Conservation (phyloP, 1,140 invertebrate species). For the Galendromus occidentalis region DNA sequence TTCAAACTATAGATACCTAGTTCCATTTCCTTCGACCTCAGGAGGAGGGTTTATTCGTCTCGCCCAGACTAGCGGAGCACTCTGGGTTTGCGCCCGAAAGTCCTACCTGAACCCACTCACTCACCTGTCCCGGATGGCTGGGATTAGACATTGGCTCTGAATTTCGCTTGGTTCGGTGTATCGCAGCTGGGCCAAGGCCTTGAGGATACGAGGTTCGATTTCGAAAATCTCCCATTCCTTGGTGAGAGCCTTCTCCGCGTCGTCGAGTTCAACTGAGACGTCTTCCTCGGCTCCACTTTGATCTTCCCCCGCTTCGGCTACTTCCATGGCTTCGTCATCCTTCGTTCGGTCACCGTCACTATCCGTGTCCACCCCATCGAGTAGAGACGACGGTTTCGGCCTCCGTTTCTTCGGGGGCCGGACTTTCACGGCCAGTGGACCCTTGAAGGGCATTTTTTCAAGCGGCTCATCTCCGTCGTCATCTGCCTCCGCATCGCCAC, state of each 20-base stretch:
- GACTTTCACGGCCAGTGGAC: background rate
- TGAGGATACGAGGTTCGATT: slow-evolving; percentile 46
- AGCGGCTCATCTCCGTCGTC: background rate
- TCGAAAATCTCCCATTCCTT: slow-evolving; percentile 45
- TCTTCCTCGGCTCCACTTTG: background rate
- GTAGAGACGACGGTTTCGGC: background rate
- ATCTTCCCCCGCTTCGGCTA: background rate
- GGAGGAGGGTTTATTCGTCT: no score
- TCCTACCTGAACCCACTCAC: background rate
- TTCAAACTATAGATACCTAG: no score
- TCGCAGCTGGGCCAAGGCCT: slow-evolving; percentile 47
- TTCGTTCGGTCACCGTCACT: background rate
- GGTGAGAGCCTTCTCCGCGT: background rate
- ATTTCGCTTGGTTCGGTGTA: slow-evolving; percentile 68
- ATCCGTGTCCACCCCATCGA: background rate
- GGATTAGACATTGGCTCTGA: slow-evolving; percentile 47
- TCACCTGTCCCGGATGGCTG: slow-evolving; percentile 51
- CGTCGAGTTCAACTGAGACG: background rate
- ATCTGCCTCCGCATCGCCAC: no score
- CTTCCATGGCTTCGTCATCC: background rate
- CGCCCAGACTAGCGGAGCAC: no score
- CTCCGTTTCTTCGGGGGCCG: background rate
- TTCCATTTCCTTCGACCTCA: no score
- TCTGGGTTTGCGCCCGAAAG: no score
- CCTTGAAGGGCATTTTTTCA: background rate